Conservation (phyloP, 1,140 invertebrate genomes). For the Periplaneta americana region DNA sequence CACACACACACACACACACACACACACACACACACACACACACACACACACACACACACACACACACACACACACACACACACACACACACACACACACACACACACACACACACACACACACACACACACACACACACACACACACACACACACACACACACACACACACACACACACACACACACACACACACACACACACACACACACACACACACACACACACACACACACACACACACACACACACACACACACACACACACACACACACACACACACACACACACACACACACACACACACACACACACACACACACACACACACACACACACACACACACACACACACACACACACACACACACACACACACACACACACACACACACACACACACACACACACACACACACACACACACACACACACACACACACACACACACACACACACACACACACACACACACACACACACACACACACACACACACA, state of each 20-base stretch:
- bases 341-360: neutral
- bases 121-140: constrained; percentile 24
- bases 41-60: constrained; percentile 24
- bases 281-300: constrained; percentile 13
- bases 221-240: constrained; percentile 20
- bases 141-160: constrained; percentile 23
- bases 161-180: constrained; percentile 19
- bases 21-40: neutral
- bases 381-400: neutral
- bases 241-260: constrained; percentile 20
- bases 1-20: constrained; percentile 7
- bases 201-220: constrained; percentile 18
- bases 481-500: neutral
- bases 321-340: constrained; percentile 1
- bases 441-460: neutral
- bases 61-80: constrained; percentile 27
- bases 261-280: constrained; percentile 19
- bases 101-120: constrained; percentile 9
- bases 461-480: neutral
- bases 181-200: constrained; percentile 20
- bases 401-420: neutral
- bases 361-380: neutral
- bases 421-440: neutral
- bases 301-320: constrained; percentile 12
- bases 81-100: constrained; percentile 25